Conservation (phyloP, 2,888 invertebrate genomes). For the Dicyrtoma fusca region DNA sequence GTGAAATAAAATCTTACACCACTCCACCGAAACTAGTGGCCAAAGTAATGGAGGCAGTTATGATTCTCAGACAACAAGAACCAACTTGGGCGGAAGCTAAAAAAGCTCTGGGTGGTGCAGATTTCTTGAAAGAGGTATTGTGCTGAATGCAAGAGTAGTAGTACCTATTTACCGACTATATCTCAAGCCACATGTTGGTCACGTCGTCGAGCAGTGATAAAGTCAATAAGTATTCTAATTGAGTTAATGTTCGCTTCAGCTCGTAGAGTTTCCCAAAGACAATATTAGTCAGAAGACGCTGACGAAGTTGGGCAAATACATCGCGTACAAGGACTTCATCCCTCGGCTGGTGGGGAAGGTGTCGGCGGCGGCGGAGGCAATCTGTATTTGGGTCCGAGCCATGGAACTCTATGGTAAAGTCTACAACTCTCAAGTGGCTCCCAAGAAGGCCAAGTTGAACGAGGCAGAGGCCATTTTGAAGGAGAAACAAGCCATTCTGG, state of each 20-base stretch:
- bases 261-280: slow-evolving; percentile 86
- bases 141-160: too few relatives aligned
- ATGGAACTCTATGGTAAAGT: slow-evolving; percentile 90
- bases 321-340: slow-evolving; percentile 79
- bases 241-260: too few relatives aligned
- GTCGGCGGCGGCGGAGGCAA: slow-evolving; percentile 81
- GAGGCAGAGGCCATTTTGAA: slow-evolving; percentile 74
- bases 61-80: slow-evolving; percentile 76
- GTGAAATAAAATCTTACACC: slow-evolving; percentile 87
- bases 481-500: slow-evolving; percentile 78
- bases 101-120: slow-evolving; percentile 78
- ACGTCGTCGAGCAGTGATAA: too few relatives aligned
- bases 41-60: slow-evolving; percentile 87
- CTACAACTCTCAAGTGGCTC: slow-evolving; percentile 74
- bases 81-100: slow-evolving; percentile 89
- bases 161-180: too few relatives aligned
- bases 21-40: slow-evolving; percentile 85
- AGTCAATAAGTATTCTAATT: too few relatives aligned
- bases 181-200: too few relatives aligned
- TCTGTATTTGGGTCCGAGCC: slow-evolving; percentile 88
- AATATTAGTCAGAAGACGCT: slow-evolving; percentile 81
- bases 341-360: slow-evolving; percentile 85
- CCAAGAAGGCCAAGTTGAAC: slow-evolving; percentile 80
- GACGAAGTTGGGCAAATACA: slow-evolving; percentile 78
- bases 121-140: slow-evolving; percentile 71